Percentiles rank a stretch among this genome's conserved stretches.
phyloP scores from a whole-genome alignment of 2,888 invertebrate genomes.

The Drosophila colorata region DNA sequence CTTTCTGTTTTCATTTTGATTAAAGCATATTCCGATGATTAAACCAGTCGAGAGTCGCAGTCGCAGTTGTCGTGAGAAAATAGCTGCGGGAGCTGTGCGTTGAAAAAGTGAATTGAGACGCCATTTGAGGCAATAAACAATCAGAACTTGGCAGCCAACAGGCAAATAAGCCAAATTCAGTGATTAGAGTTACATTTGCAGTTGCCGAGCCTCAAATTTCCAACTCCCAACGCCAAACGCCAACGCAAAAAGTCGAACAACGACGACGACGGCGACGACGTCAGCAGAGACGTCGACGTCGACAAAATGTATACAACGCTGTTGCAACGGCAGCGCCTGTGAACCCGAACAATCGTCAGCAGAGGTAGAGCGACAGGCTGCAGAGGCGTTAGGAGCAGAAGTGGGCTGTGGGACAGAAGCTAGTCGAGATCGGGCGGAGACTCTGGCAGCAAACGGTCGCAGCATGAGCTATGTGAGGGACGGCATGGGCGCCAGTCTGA shows the following conservation, averaged over 20 bases:
- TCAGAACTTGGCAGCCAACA: background rate
- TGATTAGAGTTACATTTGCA: slow-evolving; percentile 5
- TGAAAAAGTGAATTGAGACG: slow-evolving; percentile 30
- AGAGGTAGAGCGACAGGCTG: slow-evolving; percentile 2
- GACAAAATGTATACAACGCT: slow-evolving; percentile 61
- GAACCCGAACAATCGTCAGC: slow-evolving; percentile 26
- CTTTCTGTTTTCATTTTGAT: slow-evolving; percentile 78
- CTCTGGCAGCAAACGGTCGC: background rate
- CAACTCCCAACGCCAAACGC: slow-evolving; percentile 25
- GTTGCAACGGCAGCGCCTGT: slow-evolving; percentile 34
- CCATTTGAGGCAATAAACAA: slow-evolving; percentile 12
- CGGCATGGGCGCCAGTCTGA: slow-evolving; percentile 35
- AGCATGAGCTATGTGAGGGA: slow-evolving; percentile 51
- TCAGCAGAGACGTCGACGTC: slow-evolving; percentile 48
- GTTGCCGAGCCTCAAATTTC: slow-evolving; percentile 2
- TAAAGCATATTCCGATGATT: slow-evolving; percentile 75
- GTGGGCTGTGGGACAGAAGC: background rate
- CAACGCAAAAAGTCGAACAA: slow-evolving; percentile 32
- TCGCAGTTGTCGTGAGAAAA: slow-evolving; percentile 51
- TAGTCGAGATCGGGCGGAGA: background rate
- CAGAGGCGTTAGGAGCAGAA: slow-evolving; percentile 1
- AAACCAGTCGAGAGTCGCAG: slow-evolving; percentile 69
- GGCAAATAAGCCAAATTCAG: slow-evolving; percentile 11
- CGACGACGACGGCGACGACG: slow-evolving; percentile 29
- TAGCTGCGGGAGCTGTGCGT: slow-evolving; percentile 34